Evolutionary conservation across 1,140 invertebrate species (phyloP), one percentile per base, ranked within the genome.

Genomic region (Drosophila neocordata): DNA sequence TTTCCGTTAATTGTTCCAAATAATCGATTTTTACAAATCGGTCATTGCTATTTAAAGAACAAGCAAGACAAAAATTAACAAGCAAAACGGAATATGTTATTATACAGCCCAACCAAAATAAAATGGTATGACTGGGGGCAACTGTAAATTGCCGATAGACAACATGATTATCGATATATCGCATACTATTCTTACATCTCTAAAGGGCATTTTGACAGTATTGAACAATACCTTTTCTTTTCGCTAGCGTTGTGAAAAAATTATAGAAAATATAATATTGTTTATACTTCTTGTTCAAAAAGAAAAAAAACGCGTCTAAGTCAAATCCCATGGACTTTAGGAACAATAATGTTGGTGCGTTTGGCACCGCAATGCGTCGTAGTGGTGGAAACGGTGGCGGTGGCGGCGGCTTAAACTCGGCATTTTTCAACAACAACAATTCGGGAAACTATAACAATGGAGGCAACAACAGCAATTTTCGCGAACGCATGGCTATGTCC

Each of bases 371-470:
- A 15, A 15, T 20, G 15, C 41, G 41, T 48, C 41, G 41, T 11
- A 12, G 15, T 20, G 41, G 15, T 48, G 41, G 41, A 9, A 44
- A 15, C 13, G 41, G 41, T 4, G 41, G 41, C 7, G 41, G 41
- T 9, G 15, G 41, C 15, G 18, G 41, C 41, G 15, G 41, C 41
- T 48, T 48, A 20, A 48, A 48, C 41, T 20, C 41, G 41, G 41
- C 41, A 20, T 48, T 48, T 48, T 48, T 13, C 41, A 48, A 48
- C 41, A 48, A 20, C 41, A 48, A 20, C 41, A 48, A 20, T 18
- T 20, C 20, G 8, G 11, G 15, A 24, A 24, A 24, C 22, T 24
- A 24, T 4, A 24, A 24, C 22, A 24, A 24, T 11, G 18, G 11
- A 24, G 22, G 22, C 2, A 24, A 24, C 22, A 24, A 24, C 22